Conservation (phyloP, 1,140 invertebrate genomes). For the Drosophila ercepeae region DNA sequence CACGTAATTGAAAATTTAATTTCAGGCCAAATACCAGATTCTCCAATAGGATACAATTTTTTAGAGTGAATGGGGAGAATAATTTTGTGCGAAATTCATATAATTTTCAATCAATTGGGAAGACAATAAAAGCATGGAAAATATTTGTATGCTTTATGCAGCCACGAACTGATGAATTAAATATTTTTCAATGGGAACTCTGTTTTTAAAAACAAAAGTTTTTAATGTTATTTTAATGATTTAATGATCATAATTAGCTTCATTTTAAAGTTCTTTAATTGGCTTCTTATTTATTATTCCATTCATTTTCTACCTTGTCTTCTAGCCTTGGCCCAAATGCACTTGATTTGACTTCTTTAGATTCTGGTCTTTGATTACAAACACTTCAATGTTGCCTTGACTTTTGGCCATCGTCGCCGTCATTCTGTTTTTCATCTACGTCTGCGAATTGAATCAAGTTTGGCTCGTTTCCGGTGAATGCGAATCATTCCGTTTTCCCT, state of each 20-base stretch:
- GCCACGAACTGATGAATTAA: background rate
- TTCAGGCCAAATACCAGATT: slow-evolving; percentile 13
- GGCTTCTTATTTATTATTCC: background rate
- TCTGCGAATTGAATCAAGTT: slow-evolving; percentile 77
- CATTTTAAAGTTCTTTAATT: background rate
- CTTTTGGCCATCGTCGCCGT: slow-evolving; percentile 61
- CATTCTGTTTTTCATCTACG: slow-evolving; percentile 73
- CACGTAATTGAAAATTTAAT: slow-evolving; percentile 63
- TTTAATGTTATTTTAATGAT: too few relatives aligned
- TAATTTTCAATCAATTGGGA: slow-evolving; percentile 30
- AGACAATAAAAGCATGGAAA: slow-evolving; percentile 7
- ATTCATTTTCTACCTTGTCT: background rate
- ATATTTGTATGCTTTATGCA: slow-evolving; percentile 15
- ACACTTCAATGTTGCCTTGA: slow-evolving; percentile 21
- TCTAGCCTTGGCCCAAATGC: slow-evolving; percentile 28
- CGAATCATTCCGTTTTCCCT: slow-evolving; percentile 11
- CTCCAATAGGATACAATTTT: background rate
- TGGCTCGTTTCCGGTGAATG: slow-evolving; percentile 56
- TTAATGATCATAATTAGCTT: background rate
- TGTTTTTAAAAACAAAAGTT: background rate
- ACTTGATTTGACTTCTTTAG: slow-evolving; percentile 44
- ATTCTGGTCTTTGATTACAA: slow-evolving; percentile 59
- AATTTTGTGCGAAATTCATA: slow-evolving; percentile 34
- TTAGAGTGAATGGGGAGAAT: slow-evolving; percentile 5
- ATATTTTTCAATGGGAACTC: slow-evolving; percentile 4